Percentiles rank a stretch among this genome's conserved stretches.
phyloP scores from a whole-genome alignment of 1,140 invertebrate species.

The Phocides pigmalion region DNA sequence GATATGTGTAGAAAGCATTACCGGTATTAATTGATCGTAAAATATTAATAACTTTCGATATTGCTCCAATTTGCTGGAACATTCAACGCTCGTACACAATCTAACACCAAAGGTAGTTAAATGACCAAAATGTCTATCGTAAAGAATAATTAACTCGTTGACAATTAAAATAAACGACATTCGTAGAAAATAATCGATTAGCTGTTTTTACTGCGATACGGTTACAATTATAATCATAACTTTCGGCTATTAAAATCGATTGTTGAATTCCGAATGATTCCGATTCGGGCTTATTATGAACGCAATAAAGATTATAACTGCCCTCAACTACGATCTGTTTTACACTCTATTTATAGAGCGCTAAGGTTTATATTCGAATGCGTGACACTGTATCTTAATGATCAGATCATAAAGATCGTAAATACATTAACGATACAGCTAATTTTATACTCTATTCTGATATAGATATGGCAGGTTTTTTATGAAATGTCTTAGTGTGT shows the following conservation, averaged over 20 bases:
- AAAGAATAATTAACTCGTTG: conserved; percentile 32
- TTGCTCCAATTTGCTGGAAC: conserved; percentile 8
- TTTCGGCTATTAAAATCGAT: conserved; percentile 64
- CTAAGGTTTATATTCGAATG: conserved; percentile 6
- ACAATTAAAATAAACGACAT: conserved; percentile 52
- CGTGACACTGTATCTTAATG: background rate
- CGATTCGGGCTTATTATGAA: conserved; percentile 14
- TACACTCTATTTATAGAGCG: background rate
- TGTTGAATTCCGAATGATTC: conserved; percentile 41
- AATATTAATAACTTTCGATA: conserved; percentile 2
- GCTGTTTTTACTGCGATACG: conserved; percentile 50
- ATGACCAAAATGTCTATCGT: conserved; percentile 12
- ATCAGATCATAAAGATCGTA: conserved; percentile 11
- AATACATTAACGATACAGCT: background rate
- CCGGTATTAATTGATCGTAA: too few relatives aligned
- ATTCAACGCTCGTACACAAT: background rate
- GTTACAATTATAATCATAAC: conserved; percentile 54
- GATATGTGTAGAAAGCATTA: too few relatives aligned
- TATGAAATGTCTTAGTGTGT: conserved; percentile 2
- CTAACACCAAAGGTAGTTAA: conserved; percentile 1
- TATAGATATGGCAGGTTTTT: background rate
- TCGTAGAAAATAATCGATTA: conserved; percentile 43
- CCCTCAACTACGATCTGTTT: background rate
- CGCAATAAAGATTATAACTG: conserved; percentile 10
- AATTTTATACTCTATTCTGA: background rate